Evolutionary conservation across 1,140 invertebrate species (phyloP), one percentile per base, ranked within the genome.

Genomic region (Eufriesea mexicana): DNA sequence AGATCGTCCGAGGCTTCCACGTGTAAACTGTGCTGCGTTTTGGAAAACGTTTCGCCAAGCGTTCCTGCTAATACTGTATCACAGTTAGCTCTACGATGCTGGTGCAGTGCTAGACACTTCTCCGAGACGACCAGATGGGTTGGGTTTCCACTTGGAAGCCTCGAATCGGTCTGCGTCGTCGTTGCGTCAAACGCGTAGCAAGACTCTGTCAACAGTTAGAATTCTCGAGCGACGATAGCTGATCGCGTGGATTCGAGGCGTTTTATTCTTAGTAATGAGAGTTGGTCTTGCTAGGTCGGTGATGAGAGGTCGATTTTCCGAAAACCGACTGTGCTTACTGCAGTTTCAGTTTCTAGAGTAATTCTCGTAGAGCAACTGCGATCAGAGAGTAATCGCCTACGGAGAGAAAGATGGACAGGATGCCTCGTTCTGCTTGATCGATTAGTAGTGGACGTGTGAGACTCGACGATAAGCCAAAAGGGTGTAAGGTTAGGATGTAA

Each of bases 321-420:
- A 18, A 35, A 49, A 84, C 55, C 82, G 76, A 84, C 76, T 84
- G 82, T 66, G 12, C 76, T 79, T 84, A 79, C 76, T 12, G 57
- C 35, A 47, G n/a, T 35, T 61, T 64, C n/a, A 55, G 1, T 55
- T 79, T n/a, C 35, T 79, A 68, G 49, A 79, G 71, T 81, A 62
- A 72, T 62, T 62, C 4, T 74, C 12, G 18, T 76, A 76, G 73
- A 76, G n/a, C 57, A 59, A 68, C 28, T 77, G 12, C 42, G 54
- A 82, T 25, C 49, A 16, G 35, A 61, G 20, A 4, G 55, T 10
- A 57, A 80, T 74, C 54, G 45, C 55, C 51, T 20, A 62, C 18
- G 47, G 35, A 71, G 35, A 28, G 35, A 64, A 67, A 59, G 1
- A 25, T 28, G 25, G 80, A 55, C 10, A 78, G 66, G 75, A 62